Evolutionary conservation across 2,888 invertebrate species (phyloP), one percentile per base, ranked within the genome.

Genomic region (Thymelicus acteon): DNA sequence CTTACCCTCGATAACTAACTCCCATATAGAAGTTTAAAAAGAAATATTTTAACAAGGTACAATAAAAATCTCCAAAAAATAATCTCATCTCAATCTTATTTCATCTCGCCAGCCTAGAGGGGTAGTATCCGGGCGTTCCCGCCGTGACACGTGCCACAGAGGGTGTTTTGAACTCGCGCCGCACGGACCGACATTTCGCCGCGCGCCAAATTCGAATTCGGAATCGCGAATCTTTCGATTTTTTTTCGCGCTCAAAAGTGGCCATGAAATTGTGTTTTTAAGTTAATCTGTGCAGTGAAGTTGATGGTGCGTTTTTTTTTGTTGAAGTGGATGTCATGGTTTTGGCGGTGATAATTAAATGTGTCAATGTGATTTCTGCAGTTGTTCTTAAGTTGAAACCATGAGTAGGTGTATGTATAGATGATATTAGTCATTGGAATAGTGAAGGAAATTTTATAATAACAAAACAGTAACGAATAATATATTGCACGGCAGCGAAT

Each of bases 121-220:
- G 77, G 73, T 78, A 70, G 79, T 84, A 81, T 84, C 85, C 81
- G 83, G 85, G 79, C 86, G 77, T 77, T 78, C 76, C 77, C 80
- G 87, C 86, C 54, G 54, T 54, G 54, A 54, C 91, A 91, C 91
- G 92, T 92, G 92, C 87, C 80, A 67, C 89, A 90, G 88, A 88
- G 85, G 82, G 90, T 89, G 87, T 87, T 85, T 82, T 86, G 90
- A 87, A 87, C 87, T 82, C 88, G 84, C 79, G 80, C 79, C 85
- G 90, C 85, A 88, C 90, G 89, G 88, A 85, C 83, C 82, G 82
- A 81, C 83, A 83, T 79, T 73, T 72, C 74, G 73, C 71, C 75
- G 73, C 75, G 75, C 71, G 73, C 73, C 72, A 78, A 76, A 73
- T 76, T 76, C 75, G 72, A 75, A 75, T 74, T 76, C 75, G 74